Conservation (phyloP, 2,888 invertebrate species). For the Chrysolina haemoptera region DNA sequence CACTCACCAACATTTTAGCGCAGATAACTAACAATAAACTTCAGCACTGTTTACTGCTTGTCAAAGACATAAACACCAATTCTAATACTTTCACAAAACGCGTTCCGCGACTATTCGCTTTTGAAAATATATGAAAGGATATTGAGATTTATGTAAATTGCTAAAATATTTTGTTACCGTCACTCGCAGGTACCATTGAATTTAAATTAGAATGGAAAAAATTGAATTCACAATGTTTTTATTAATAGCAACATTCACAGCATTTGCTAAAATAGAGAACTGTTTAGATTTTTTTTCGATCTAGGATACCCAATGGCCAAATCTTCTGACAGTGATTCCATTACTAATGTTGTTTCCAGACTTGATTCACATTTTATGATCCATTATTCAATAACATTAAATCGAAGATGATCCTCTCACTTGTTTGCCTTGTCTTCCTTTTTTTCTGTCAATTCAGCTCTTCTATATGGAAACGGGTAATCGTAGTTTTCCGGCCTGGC, state of each 20-base stretch:
- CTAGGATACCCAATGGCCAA: no score
- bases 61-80: neutral
- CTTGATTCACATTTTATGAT: neutral
- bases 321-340: no score
- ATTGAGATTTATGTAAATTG: constrained; percentile 2
- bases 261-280: no score
- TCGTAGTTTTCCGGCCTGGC: constrained; percentile 41
- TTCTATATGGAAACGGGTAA: constrained; percentile 52
- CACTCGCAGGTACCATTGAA: neutral
- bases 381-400: neutral
- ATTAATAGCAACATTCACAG: neutral
- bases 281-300: no score
- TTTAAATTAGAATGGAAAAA: neutral
- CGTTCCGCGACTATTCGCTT: neutral
- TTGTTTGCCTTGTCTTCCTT: neutral
- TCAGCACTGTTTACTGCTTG: neutral
- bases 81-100: neutral
- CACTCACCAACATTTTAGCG: no score
- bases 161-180: neutral
- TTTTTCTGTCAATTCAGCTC: neutral
- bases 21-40: neutral
- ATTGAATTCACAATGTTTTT: neutral
- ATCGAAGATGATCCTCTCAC: neutral
- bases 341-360: no score
- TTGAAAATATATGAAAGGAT: neutral